A percentile compares a stretch with the other conserved stretches of the same genome.
These are phyloP conservation scores for Melieria omissa DNA, from an alignment of 2,888 invertebrate genomes.

Conservation along the genomic window DNA sequence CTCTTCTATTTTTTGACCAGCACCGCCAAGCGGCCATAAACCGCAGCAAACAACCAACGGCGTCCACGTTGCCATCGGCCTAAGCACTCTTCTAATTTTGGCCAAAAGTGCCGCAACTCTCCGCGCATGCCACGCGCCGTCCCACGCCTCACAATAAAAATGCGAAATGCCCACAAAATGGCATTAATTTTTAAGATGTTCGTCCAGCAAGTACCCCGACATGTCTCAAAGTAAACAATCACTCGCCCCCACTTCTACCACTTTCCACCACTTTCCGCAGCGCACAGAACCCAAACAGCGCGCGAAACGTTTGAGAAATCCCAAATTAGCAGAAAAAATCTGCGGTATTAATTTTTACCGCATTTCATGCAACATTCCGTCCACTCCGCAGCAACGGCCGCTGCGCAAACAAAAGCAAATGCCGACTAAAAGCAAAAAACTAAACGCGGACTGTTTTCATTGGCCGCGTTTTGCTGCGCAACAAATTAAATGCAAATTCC, in stretches of 20 bases:
- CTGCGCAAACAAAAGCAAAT: slow-evolving; percentile 19
- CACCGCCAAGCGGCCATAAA: too few species aligned
- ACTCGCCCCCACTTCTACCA: background rate
- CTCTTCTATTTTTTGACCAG: too few species aligned
- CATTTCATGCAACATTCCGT: slow-evolving; percentile 48
- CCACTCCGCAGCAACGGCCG: slow-evolving; percentile 6
- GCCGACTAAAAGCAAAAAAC: slow-evolving; percentile 19
- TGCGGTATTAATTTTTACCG: slow-evolving; percentile 40
- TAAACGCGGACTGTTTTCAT: background rate
- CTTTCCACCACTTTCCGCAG: too few species aligned
- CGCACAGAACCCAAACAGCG: background rate
- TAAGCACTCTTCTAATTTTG: too few species aligned
- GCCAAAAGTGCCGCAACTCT: too few species aligned
- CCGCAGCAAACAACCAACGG: too few species aligned
- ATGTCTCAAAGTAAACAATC: background rate
- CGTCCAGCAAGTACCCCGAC: background rate
- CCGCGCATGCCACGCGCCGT: too few species aligned
- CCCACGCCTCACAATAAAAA: too few species aligned
- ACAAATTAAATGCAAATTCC: slow-evolving; percentile 44
- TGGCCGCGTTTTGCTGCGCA: slow-evolving; percentile 1
- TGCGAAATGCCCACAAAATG: background rate
- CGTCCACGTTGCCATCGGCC: too few species aligned
- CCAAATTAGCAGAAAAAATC: slow-evolving; percentile 33
- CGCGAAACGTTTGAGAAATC: background rate
- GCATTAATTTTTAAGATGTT: background rate